Conservation (phyloP, 1,140 invertebrate species). For the Bathynomus jamesi region DNA sequence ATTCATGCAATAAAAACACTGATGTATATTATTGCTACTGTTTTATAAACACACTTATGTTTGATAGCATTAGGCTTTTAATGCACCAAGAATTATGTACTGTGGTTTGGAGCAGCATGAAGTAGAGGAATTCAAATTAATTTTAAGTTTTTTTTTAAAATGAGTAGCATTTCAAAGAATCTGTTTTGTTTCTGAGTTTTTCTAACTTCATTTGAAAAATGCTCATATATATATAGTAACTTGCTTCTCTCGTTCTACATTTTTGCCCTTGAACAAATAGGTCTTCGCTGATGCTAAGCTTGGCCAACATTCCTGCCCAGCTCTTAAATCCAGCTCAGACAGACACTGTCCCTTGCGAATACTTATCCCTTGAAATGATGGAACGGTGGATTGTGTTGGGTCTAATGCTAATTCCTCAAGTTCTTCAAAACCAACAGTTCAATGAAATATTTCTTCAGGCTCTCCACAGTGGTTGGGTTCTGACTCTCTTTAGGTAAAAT, state of each 20-base stretch:
- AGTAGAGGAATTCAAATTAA: too few species aligned
- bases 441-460: slow-evolving; percentile 85
- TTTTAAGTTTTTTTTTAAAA: too few species aligned
- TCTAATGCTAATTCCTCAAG: slow-evolving; percentile 74
- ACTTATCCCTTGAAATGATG: slow-evolving; percentile 85
- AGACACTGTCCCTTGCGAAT: slow-evolving; percentile 95
- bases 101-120: too few species aligned
- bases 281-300: slow-evolving; percentile 84
- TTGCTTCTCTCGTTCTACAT: background rate
- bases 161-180: too few species aligned
- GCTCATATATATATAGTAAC: background rate
- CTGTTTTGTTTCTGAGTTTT: background rate
- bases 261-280: slow-evolving; percentile 34
- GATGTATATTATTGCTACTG: too few species aligned
- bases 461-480: slow-evolving; percentile 85
- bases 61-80: too few species aligned
- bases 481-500: slow-evolving; percentile 67
- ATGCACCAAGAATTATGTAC: too few species aligned
- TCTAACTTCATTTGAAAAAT: background rate
- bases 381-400: slow-evolving; percentile 84
- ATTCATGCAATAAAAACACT: too few species aligned
- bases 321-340: slow-evolving; percentile 89
- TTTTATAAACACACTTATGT: too few species aligned
- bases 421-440: slow-evolving; percentile 61
- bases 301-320: slow-evolving; percentile 82